Conservation (phyloP, 2,888 invertebrate species). For the Venusia cambrica region DNA sequence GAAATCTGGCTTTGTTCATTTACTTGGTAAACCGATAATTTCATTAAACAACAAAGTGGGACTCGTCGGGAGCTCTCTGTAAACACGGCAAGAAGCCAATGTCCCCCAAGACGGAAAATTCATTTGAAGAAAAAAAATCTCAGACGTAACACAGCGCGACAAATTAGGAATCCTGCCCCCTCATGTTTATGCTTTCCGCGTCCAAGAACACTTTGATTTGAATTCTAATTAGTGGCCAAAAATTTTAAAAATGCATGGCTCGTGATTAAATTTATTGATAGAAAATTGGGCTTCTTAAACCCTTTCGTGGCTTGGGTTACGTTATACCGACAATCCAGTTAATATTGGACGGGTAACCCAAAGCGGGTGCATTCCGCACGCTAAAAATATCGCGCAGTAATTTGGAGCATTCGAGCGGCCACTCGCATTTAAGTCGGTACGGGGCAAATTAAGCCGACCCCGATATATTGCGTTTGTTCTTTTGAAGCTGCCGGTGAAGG, state of each 20-base stretch:
- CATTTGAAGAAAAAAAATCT: conserved; percentile 74
- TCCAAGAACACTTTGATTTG: conserved; percentile 34
- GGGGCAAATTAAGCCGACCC: conserved; percentile 76
- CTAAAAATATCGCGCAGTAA: conserved; percentile 79
- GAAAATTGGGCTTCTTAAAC: conserved; percentile 47
- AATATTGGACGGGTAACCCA: conserved; percentile 71
- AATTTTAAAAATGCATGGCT: conserved; percentile 34
- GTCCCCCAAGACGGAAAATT: conserved; percentile 77
- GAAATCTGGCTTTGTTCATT: conserved; percentile 81
- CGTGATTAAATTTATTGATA: conserved; percentile 30
- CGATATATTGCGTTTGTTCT: conserved; percentile 81
- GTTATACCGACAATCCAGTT: conserved; percentile 48
- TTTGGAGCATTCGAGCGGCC: conserved; percentile 72
- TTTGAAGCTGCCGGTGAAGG: conserved; percentile 77
- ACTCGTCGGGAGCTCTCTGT: conserved; percentile 64
- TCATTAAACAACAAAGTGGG: conserved; percentile 81
- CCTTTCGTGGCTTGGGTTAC: conserved; percentile 36
- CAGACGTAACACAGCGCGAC: conserved; percentile 53
- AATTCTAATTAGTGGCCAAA: conserved; percentile 33
- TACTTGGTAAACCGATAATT: conserved; percentile 81
- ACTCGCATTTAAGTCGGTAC: conserved; percentile 73
- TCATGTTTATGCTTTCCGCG: conserved; percentile 43
- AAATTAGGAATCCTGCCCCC: conserved; percentile 55
- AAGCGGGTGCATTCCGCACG: conserved; percentile 74
- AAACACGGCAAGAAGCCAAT: conserved; percentile 79